A percentile compares a stretch with the other conserved stretches of the same genome.
These are phyloP conservation scores for Mionectes macconnelli DNA, from an alignment of 2,113 vertebrate genomes.

Conservation along the genomic window DNA sequence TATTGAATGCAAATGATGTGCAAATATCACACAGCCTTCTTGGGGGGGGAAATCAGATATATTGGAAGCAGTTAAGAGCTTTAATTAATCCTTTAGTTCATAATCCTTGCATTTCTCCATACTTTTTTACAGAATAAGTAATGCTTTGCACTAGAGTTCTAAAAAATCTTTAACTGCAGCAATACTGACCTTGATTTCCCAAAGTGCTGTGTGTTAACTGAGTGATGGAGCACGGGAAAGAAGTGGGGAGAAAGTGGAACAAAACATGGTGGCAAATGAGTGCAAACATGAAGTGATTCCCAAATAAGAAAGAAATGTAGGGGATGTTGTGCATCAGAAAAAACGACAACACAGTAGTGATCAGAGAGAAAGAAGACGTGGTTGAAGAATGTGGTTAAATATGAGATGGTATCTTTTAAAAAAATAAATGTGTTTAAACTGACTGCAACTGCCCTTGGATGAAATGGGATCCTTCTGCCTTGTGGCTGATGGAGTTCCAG, in stretches of 20 bases:
- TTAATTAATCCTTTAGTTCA: conserved; percentile 60
- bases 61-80: conserved; percentile 35
- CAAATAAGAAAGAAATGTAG: background rate
- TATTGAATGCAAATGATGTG: conserved; percentile 27
- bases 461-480: background rate
- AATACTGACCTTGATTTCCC: background rate
- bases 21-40: conserved; percentile 18
- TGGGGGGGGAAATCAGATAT: background rate
- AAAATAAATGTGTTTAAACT: background rate
- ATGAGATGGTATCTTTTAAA: background rate
- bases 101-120: conserved; percentile 45
- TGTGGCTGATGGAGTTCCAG: background rate
- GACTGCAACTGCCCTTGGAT: background rate
- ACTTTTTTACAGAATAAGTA: conserved; percentile 49
- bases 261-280: background rate
- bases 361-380: background rate
- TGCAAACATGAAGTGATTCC: background rate
- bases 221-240: background rate
- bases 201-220: background rate
- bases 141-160: background rate
- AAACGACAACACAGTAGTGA: background rate
- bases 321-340: background rate
- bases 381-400: background rate
- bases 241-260: background rate
- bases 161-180: background rate